Conservation (phyloP, 30 jellyfish, hydroid and myxozoan genomes). For the Pelagia noctiluca region DNA sequence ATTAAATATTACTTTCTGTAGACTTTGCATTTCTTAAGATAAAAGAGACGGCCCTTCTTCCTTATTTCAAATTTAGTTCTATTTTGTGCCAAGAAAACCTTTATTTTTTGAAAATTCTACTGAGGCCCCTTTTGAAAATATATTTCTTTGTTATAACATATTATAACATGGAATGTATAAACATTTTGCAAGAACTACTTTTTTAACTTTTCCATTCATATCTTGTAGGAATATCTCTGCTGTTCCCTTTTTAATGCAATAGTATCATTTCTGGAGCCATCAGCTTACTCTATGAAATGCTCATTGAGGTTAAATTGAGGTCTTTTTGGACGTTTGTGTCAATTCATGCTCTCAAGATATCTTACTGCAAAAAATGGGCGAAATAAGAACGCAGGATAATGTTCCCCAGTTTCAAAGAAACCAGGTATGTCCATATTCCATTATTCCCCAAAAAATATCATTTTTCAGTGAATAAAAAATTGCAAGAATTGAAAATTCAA, state of each 20-base stretch:
- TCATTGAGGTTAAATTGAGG: slow-evolving; percentile 50
- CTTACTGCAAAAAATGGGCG: too few relatives aligned
- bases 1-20: neutral
- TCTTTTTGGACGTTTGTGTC: too few relatives aligned
- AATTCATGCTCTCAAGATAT: too few relatives aligned
- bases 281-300: slow-evolving; percentile 72
- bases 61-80: neutral
- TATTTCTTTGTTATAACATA: too few relatives aligned
- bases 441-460: too few relatives aligned
- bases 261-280: slow-evolving; percentile 59
- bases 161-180: slow-evolving; percentile 49
- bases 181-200: slow-evolving; percentile 45
- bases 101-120: neutral
- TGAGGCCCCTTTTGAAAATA: slow-evolving; percentile 52
- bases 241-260: slow-evolving; percentile 55
- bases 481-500: too few relatives aligned
- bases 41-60: neutral
- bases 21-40: neutral
- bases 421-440: too few relatives aligned
- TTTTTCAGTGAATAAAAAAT: too few relatives aligned
- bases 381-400: too few relatives aligned
- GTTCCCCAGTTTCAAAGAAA: too few relatives aligned
- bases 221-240: slow-evolving; percentile 36
- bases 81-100: neutral
- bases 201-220: slow-evolving; percentile 19